These are phyloP conservation scores for Conus ventricosus DNA, from an alignment of 1,140 invertebrate genomes.

Conservation along the genomic window DNA sequence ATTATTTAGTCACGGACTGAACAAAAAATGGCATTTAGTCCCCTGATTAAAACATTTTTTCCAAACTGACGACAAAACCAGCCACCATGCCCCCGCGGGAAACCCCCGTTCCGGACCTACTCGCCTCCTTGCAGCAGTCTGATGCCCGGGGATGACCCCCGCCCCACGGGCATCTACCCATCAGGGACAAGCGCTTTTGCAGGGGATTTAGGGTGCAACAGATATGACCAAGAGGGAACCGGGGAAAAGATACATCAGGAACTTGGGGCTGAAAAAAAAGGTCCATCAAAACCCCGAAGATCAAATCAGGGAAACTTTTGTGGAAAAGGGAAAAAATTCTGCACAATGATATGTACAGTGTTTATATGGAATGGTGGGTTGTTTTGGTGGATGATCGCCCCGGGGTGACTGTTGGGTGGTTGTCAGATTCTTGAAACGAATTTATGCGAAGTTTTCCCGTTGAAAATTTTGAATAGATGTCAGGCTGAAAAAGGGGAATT, in stretches of 20 bases:
- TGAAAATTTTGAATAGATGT: no score
- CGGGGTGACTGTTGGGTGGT: no score
- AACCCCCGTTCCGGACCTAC: conserved; percentile 30
- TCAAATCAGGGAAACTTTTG: conserved; percentile 65
- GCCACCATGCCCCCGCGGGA: conserved; percentile 43
- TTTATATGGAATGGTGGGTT: neutral
- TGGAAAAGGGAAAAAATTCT: neutral
- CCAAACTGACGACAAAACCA: neutral
- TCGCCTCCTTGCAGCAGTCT: neutral
- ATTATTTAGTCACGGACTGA: no score
- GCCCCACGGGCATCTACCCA: conserved; percentile 24
- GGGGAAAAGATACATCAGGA: conserved; percentile 72
- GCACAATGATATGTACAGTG: neutral
- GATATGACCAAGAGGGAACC: conserved; percentile 71
- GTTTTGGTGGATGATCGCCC: no score
- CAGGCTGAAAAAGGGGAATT: no score
- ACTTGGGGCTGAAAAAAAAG: conserved; percentile 73
- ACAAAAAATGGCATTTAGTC: no score
- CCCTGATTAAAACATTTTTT: neutral
- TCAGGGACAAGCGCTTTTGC: conserved; percentile 44
- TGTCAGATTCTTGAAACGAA: no score
- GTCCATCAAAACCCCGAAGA: conserved; percentile 69
- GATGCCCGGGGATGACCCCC: neutral
- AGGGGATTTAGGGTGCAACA: conserved; percentile 68
- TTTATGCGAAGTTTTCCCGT: no score